Base-by-base conservation (phyloP, 2,888 invertebrate genomes). In the Pilophorus perplexus region DNA sequence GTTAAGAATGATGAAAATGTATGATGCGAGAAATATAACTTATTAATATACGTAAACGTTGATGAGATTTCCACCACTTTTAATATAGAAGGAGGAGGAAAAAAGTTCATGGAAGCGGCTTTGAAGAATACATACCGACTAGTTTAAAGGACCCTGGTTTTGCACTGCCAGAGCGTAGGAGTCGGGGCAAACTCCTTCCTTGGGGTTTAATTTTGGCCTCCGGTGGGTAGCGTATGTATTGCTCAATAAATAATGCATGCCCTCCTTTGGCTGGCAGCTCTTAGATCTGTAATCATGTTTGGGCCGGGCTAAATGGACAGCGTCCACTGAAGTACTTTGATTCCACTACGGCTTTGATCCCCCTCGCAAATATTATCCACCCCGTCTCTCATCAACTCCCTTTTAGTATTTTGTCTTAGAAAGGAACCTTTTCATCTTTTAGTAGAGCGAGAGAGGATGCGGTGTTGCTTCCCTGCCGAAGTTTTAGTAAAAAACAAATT, bases 261-360 rank as follows among this genome's bases (percentile, higher is more conserved):
- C 68, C 66, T 68, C 68, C 68, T 68, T 70, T 68, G 65, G 64
- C 64, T 38, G 33, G 44, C 54, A 38, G 59, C 70, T 70, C 70
- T 70, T 70, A 70, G 70, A 70, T 70, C 68, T 68, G 70, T 70
- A 70, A 70, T 68, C 68, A 67, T 68, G 70, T 70, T 70, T 70
- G 68, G 64, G 42, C 52, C 23, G 28, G 25, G 67, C 70, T 70
- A 70, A 70, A 70, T 70, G 70, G 70, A 70, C 70, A 68, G 57
- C 67, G 68, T 68, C 68, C 68, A 60, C 52, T 65, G 64, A 40
- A 52, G 64, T 67, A 70, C 70, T 70, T 68, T 70, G 70, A 70
- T 70, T 70, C 68, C 64, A 64, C 67, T 33, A 25, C 16, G n/a
- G 57, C 70, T 70, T 70, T 70, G 70, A 70, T 70, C 70, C 70